Conservation (phyloP, 92 coral and sea anemone genomes). For the Palythoa heliodiscus region DNA sequence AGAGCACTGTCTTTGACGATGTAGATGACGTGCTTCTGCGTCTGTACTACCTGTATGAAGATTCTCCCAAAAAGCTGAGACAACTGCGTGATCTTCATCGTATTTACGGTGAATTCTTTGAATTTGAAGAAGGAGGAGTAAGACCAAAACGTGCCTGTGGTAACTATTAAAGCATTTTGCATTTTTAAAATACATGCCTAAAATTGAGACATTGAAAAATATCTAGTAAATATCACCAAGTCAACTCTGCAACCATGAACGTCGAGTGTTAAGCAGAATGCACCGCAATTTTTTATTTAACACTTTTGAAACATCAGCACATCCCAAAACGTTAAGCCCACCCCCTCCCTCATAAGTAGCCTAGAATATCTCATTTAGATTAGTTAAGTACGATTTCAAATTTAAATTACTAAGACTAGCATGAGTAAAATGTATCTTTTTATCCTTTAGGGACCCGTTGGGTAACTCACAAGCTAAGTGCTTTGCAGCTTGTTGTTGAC, state of each 20-base stretch:
- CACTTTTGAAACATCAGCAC: conserved; percentile 11
- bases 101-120: conserved; percentile 67
- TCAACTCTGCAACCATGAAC: conserved; percentile 12
- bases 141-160: conserved; percentile 74
- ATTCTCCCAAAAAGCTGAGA: conserved; percentile 79
- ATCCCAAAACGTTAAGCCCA: conserved; percentile 12
- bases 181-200: conserved; percentile 1
- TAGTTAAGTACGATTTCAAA: conserved; percentile 6
- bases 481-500: conserved; percentile 66
- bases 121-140: conserved; percentile 78
- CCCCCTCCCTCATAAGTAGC: conserved; percentile 12
- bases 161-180: conserved; percentile 39
- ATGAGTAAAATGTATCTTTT: conserved; percentile 18
- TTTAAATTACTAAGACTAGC: conserved; percentile 9
- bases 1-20: conserved; percentile 60
- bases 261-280: conserved; percentile 9
- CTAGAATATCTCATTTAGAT: conserved; percentile 8
- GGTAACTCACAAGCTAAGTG: conserved; percentile 74
- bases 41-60: conserved; percentile 71
- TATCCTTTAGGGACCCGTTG: conserved; percentile 70
- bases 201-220: conserved; percentile 11
- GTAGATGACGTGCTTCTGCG: conserved; percentile 71
- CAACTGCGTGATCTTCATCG: conserved; percentile 72
- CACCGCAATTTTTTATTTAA: conserved; percentile 21
- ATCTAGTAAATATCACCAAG: conserved; percentile 1